phyloP scores from a whole-genome alignment of 2,113 vertebrate species.

The Apteryx owenii region DNA sequence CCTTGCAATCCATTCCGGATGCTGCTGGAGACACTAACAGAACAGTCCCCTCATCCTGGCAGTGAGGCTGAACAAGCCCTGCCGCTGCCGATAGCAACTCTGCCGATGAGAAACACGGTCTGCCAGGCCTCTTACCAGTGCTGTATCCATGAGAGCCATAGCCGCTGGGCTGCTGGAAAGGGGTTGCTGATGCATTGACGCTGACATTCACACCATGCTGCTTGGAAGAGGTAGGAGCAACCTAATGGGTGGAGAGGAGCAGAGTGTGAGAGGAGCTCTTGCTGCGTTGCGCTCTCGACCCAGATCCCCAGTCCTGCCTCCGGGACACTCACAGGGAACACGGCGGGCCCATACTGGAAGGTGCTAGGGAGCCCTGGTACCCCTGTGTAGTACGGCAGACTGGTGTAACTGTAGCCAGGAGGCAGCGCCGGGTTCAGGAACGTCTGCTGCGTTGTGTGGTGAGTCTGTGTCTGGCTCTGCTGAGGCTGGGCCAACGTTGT shows the following conservation, averaged over 20 bases:
- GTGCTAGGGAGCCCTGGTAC: conserved; percentile 96
- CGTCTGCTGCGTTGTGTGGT: conserved; percentile 96
- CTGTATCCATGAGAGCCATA: conserved; percentile 96
- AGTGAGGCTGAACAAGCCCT: background rate
- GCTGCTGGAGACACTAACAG: background rate
- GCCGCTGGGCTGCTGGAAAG: conserved; percentile 96
- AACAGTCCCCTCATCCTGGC: background rate
- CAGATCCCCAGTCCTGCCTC: background rate
- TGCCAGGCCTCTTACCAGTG: conserved; percentile 83
- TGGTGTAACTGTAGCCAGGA: conserved; percentile 98
- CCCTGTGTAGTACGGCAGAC: conserved; percentile 97
- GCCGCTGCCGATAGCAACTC: background rate
- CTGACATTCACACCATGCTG: conserved; percentile 98
- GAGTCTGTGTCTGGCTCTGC: conserved; percentile 94
- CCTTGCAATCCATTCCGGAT: background rate
- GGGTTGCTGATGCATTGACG: conserved; percentile 93
- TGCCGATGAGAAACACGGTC: background rate
- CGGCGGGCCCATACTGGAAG: conserved; percentile 97
- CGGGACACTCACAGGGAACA: conserved; percentile 93
- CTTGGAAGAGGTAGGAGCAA: conserved; percentile 98
- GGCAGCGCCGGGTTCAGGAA: conserved; percentile 96
- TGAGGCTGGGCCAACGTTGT: conserved; percentile 95
- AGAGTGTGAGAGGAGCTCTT: background rate
- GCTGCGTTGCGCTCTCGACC: background rate
- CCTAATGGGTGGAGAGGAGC: conserved; percentile 73